phyloP scores from a whole-genome alignment of 1,140 invertebrate genomes.

The Harpegnathos saltator region DNA sequence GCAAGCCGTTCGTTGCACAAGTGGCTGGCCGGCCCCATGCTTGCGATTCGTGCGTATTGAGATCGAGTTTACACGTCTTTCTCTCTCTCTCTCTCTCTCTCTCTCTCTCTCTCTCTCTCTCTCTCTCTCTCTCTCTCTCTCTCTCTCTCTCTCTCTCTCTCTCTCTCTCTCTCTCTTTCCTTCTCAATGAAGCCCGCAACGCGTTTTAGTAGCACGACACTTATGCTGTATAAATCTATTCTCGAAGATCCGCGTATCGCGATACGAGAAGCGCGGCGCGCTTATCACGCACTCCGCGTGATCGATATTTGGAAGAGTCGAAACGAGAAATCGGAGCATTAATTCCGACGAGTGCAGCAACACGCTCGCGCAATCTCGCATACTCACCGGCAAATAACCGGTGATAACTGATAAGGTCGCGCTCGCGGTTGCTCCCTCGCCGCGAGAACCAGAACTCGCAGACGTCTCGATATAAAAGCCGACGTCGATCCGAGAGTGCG shows the following conservation, averaged over 20 bases:
- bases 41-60: not conserved
- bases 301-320: not conserved
- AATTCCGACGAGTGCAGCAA: not conserved
- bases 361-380: not conserved
- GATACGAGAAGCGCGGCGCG: no score
- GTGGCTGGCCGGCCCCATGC: not conserved
- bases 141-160: no score
- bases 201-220: no score
- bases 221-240: no score
- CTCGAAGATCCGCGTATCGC: no score
- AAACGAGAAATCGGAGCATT: not conserved
- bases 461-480: constrained; percentile 33
- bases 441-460: constrained; percentile 7
- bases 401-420: constrained; percentile 22
- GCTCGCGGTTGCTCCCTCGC: not conserved
- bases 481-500: constrained; percentile 7
- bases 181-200: no score
- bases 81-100: not conserved
- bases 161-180: no score
- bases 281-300: not conserved
- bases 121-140: no score
- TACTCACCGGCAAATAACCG: not conserved
- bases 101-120: no score
- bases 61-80: not conserved
- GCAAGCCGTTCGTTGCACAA: not conserved